A percentile compares a stretch with the other conserved stretches of the same genome.
Conservation (phyloP, 2,888 invertebrate genomes). For the Zootermopsis nevadensis region DNA sequence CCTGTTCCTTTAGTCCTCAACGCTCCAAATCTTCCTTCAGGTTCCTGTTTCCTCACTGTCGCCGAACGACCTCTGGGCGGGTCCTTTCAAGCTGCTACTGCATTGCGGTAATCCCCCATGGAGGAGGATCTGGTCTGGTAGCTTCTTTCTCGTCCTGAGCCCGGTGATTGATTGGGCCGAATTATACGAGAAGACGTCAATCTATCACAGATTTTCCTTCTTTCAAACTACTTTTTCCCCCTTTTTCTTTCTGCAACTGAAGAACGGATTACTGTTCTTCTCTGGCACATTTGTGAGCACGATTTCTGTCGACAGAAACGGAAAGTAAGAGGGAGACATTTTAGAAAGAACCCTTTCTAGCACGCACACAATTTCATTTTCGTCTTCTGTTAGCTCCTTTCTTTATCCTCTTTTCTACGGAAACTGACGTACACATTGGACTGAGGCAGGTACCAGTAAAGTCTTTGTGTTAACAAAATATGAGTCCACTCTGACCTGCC, state of each 20-base stretch:
- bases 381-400: no score
- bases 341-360: no score
- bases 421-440: no score
- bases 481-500: no score
- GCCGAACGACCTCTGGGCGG: background rate
- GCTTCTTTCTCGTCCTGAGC: background rate
- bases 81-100: background rate
- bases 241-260: background rate
- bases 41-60: background rate
- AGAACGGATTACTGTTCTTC: constrained; percentile 22
- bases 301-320: constrained; percentile 2
- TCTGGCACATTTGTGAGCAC: constrained; percentile 5
- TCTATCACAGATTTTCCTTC: constrained; percentile 33
- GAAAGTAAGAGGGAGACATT: constrained; percentile 6
- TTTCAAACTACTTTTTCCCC: constrained; percentile 11
- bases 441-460: no score
- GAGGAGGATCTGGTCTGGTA: background rate
- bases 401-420: no score
- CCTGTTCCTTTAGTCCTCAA: no score
- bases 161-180: constrained; percentile 29
- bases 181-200: constrained; percentile 36
- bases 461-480: no score
- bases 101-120: constrained; percentile 7
- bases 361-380: no score
- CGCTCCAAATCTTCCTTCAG: no score